Percentiles rank a stretch among this genome's conserved stretches.
These are phyloP conservation scores for Drosophila rufa DNA, from an alignment of 1,140 invertebrate species.

Conservation along the genomic window DNA sequence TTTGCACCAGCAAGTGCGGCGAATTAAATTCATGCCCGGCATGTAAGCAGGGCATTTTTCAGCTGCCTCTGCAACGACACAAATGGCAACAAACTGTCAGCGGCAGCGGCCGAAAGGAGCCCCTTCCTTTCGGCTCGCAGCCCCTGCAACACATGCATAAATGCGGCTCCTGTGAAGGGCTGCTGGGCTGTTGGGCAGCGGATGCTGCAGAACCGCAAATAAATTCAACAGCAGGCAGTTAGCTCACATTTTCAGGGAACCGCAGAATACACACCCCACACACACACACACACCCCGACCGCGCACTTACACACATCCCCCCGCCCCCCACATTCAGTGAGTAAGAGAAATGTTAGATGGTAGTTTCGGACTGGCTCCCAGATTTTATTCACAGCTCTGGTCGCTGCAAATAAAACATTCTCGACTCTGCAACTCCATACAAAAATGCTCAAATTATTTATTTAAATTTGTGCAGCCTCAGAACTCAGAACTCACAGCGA, in stretches of 20 bases:
- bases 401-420: constrained; percentile 23
- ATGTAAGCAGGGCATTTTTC: constrained; percentile 57
- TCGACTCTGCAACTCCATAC: neutral
- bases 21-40: constrained; percentile 67
- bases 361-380: constrained; percentile 18
- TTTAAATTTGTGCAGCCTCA: constrained; percentile 30
- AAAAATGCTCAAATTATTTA: constrained; percentile 37
- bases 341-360: constrained; percentile 38
- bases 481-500: constrained; percentile 18
- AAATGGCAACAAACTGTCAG: constrained; percentile 66
- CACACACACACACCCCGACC: constrained; percentile 13
- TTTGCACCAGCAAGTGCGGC: constrained; percentile 34
- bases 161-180: constrained; percentile 22
- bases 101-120: constrained; percentile 49
- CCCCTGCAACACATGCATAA: constrained; percentile 11
- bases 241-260: constrained; percentile 59
- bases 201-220: constrained; percentile 61
- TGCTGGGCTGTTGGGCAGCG: constrained; percentile 7
- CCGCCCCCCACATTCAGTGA: constrained; percentile 9
- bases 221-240: constrained; percentile 71
- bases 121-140: neutral
- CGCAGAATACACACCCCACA: constrained; percentile 24
- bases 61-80: constrained; percentile 35
- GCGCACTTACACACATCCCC: constrained; percentile 14
- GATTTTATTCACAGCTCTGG: constrained; percentile 31